Base-by-base conservation (phyloP, 53 echinoderm and acorn worm species). In the Luidia sarsii region DNA sequence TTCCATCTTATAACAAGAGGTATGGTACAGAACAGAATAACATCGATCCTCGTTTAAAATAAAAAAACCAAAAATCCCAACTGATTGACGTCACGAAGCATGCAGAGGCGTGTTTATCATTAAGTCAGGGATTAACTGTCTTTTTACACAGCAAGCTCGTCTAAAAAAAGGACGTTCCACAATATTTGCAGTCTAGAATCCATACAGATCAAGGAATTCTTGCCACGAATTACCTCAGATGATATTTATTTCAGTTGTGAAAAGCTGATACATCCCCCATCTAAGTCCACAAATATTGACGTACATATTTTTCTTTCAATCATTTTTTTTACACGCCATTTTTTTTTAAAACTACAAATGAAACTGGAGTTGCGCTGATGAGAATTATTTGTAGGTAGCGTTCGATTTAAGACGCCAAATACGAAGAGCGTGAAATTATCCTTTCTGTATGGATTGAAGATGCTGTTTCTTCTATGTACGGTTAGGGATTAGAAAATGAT, bases 1-100 rank as follows among this genome's bases (percentile, higher is more conserved):
- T 84, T 84, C 84, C 73, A 73, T 84, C 66, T 80, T 62, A 64
- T 64, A 72, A 84, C 84, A 84, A 84, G 72, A 84, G 84, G 84
- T 84, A 84, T 84, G 49, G 72, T 84, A 84, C 84, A 84, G 73
- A 72, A 84, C 77, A 77, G 77, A 77, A 77, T 77, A 77, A 77
- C 61, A 77, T 77, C 43, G 61, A 77, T 67, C 61, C 48, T 77
- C 45, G 59, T 19, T 15, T 60, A 77, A 75, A 59, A 46, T 16
- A 32, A 77, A 77, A 61, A 74, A 39, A 27, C 36, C 6, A 48
- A 50, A 48, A 36, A 33, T n/a, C n/a, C n/a, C n/a, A n/a, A 33
- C 31, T 31, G 35, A 33, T 21, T 21, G 61, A 60, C 45, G 25
- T 60, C 59, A 59, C 16, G 29, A 77, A 59, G 77, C 77, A 77